Evolutionary conservation across 2,113 vertebrate genomes (phyloP).

Genomic region (Neodontobutis hainanensis): DNA sequence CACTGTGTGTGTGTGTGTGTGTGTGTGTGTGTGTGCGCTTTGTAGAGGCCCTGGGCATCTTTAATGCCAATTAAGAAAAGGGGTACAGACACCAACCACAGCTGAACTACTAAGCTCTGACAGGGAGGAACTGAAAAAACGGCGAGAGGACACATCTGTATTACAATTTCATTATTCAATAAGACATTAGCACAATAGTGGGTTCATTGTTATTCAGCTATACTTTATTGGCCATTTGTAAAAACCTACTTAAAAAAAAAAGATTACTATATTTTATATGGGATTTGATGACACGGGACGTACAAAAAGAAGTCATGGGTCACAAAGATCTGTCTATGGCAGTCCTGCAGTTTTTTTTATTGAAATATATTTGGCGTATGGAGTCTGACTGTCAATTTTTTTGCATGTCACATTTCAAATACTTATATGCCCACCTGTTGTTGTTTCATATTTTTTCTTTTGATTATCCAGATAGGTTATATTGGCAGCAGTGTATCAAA

Average conservation of each 20-base stretch:
- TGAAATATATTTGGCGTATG: too few relatives aligned
- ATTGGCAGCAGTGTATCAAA: too few relatives aligned
- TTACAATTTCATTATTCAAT: slow-evolving; percentile 37
- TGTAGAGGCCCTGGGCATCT: slow-evolving; percentile 64
- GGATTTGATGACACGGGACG: not conserved
- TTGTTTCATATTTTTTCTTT: too few relatives aligned
- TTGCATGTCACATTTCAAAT: too few relatives aligned
- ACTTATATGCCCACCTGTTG: too few relatives aligned
- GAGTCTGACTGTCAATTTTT: not conserved
- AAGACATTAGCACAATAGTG: slow-evolving; percentile 1
- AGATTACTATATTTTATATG: not conserved
- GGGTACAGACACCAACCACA: slow-evolving; percentile 61
- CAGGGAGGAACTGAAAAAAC: slow-evolving; percentile 57
- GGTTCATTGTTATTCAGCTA: not conserved
- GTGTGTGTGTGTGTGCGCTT: slow-evolving; percentile 33
- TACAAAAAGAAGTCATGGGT: not conserved
- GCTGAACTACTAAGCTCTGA: slow-evolving; percentile 61
- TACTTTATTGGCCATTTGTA: not conserved
- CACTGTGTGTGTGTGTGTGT: slow-evolving; percentile 35
- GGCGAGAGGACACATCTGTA: slow-evolving; percentile 42
- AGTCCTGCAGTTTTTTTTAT: too few relatives aligned
- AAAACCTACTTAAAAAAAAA: not conserved
- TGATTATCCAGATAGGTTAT: too few relatives aligned
- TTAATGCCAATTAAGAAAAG: slow-evolving; percentile 79
- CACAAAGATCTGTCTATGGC: too few relatives aligned